A percentile compares a stretch with the other conserved stretches of the same genome.
Conservation (phyloP, 2,113 vertebrate species). For the Gavia stellata region DNA sequence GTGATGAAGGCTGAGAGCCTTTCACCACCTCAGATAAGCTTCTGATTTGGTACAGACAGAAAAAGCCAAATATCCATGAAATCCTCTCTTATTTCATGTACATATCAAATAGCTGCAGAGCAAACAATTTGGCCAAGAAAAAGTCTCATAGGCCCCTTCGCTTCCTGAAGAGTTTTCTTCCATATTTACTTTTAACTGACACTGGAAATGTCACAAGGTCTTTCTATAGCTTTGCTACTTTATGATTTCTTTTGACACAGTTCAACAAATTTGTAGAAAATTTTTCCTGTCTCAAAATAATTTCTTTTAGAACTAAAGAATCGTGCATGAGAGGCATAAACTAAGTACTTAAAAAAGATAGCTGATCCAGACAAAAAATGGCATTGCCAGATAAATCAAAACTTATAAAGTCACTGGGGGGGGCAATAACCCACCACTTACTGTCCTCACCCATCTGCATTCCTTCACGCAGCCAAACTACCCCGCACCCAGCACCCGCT, state of each 20-base stretch:
- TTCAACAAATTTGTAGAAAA: not conserved
- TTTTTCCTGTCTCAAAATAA: not conserved
- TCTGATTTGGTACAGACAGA: not conserved
- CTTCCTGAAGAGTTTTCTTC: not conserved
- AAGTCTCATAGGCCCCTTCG: not conserved
- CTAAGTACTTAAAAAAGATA: not conserved
- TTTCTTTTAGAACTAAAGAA: not conserved
- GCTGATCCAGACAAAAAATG: not conserved
- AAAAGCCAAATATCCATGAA: not conserved
- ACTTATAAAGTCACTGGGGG: rapidly evolving
- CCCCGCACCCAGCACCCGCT: not conserved
- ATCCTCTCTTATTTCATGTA: not conserved
- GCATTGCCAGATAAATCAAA: not conserved
- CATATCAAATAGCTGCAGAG: not conserved
- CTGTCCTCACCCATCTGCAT: not conserved
- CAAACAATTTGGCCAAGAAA: not conserved
- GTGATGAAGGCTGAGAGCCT: not conserved
- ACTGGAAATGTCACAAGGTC: not conserved
- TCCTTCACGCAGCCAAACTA: not conserved
- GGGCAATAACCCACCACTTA: not conserved
- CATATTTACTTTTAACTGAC: not conserved
- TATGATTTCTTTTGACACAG: not conserved
- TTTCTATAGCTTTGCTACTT: not conserved
- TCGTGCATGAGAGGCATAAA: not conserved
- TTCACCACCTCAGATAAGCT: not conserved